Percentiles rank a stretch among this genome's conserved stretches.
phyloP scores from a whole-genome alignment of 2,888 invertebrate genomes.

The Microctonus aethiopoides region DNA sequence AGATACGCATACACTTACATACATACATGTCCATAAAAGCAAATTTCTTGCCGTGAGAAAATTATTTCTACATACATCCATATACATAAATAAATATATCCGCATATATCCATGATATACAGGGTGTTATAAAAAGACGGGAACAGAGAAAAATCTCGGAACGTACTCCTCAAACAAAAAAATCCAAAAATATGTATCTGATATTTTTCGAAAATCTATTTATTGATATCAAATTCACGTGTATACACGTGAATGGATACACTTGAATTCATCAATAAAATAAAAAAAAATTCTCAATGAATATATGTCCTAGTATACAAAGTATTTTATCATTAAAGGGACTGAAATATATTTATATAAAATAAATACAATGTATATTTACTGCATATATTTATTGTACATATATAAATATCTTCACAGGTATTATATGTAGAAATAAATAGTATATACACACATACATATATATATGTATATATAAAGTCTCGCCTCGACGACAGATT shows the following conservation, averaged over 20 bases:
- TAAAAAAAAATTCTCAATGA: too few species aligned
- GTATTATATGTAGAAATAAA: neutral
- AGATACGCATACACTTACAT: constrained; percentile 19
- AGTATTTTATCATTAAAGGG: neutral
- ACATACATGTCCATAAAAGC: too few species aligned
- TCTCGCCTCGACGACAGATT: constrained; percentile 43
- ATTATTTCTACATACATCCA: neutral
- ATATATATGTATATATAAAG: constrained; percentile 8
- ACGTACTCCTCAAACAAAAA: too few species aligned
- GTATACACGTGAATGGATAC: neutral
- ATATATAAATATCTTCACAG: neutral
- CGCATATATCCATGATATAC: too few species aligned
- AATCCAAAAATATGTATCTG: too few species aligned
- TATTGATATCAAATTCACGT: too few species aligned
- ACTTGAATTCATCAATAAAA: neutral
- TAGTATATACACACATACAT: neutral
- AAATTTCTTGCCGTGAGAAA: constrained; percentile 3
- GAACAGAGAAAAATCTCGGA: too few species aligned
- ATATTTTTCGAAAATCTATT: too few species aligned
- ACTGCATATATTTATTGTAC: too few species aligned
- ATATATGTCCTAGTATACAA: neutral
- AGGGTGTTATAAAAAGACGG: too few species aligned
- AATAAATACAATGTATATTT: too few species aligned
- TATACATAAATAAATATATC: too few species aligned
- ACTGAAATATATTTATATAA: neutral